Evolutionary conservation across 2,888 invertebrate species (phyloP).

Genomic region (Acheta domesticus): DNA sequence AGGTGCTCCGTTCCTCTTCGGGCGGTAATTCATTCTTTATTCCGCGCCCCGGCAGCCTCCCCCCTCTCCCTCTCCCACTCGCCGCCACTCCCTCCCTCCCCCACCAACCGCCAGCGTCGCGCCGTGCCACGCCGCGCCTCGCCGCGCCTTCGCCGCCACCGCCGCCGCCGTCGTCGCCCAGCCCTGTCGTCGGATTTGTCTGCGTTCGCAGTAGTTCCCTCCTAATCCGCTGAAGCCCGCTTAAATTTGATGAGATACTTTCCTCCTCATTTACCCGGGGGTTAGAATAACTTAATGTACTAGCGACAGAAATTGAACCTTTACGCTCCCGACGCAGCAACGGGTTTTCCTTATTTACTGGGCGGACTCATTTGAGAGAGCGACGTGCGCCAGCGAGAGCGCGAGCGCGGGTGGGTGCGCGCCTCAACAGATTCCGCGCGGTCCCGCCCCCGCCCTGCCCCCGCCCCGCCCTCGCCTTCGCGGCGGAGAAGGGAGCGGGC

Average conservation of each 20-base stretch:
- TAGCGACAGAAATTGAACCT: conserved; percentile 18
- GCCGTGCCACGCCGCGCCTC: neutral
- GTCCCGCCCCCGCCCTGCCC: no score
- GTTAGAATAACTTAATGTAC: conserved; percentile 18
- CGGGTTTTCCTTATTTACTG: neutral
- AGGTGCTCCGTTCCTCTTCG: neutral
- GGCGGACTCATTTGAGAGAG: neutral
- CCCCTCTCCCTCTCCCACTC: neutral
- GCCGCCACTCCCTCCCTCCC: neutral
- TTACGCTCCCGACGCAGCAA: neutral
- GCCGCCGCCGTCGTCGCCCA: neutral
- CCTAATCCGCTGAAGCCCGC: conserved; percentile 18
- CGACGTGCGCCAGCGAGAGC: no score
- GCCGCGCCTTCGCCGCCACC: neutral
- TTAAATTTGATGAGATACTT: conserved; percentile 18
- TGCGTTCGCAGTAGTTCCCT: conserved; percentile 10
- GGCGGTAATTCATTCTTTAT: conserved; percentile 10
- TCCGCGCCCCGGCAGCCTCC: neutral
- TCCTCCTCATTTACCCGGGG: conserved; percentile 6
- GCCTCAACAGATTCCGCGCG: no score
- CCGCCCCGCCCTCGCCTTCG: no score
- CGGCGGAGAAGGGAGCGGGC: no score
- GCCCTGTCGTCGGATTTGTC: neutral
- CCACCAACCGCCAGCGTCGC: neutral
- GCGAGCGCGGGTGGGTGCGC: no score